Percentiles rank a stretch among this genome's conserved stretches.
phyloP scores from a whole-genome alignment of 2,888 invertebrate species.

The Himalopsyche tibetana region DNA sequence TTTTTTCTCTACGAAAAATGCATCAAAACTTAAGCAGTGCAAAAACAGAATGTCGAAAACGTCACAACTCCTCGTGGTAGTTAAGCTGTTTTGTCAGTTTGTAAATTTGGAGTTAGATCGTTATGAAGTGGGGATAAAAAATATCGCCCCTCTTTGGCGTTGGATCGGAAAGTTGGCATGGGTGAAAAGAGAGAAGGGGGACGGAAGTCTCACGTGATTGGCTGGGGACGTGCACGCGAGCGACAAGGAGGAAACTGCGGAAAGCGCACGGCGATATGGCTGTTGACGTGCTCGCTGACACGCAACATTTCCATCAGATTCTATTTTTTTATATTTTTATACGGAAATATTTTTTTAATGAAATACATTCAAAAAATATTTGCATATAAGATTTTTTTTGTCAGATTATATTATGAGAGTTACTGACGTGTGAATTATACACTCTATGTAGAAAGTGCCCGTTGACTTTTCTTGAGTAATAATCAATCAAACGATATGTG shows the following conservation, averaged over 20 bases:
- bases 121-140: slow-evolving; percentile 61
- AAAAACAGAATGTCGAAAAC: slow-evolving; percentile 40
- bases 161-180: slow-evolving; percentile 33
- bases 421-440: no score
- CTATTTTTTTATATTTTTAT: no score
- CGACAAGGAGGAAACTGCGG: slow-evolving; percentile 63
- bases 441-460: no score
- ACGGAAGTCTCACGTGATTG: slow-evolving; percentile 61
- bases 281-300: slow-evolving; percentile 48
- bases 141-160: slow-evolving; percentile 50
- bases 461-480: no score
- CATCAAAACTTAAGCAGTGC: slow-evolving; percentile 15
- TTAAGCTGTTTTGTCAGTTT: slow-evolving; percentile 53
- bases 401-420: no score
- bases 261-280: slow-evolving; percentile 62
- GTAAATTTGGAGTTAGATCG: slow-evolving; percentile 54
- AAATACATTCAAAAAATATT: no score
- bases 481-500: no score
- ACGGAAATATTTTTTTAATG: no score
- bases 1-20: slow-evolving; percentile 58
- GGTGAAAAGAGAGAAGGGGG: slow-evolving; percentile 48
- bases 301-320: background rate
- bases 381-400: no score
- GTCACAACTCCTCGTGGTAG: background rate
- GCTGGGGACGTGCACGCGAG: slow-evolving; percentile 57